Base-by-base conservation (phyloP, 1,140 invertebrate species). In the Apocrypta bakeri region DNA sequence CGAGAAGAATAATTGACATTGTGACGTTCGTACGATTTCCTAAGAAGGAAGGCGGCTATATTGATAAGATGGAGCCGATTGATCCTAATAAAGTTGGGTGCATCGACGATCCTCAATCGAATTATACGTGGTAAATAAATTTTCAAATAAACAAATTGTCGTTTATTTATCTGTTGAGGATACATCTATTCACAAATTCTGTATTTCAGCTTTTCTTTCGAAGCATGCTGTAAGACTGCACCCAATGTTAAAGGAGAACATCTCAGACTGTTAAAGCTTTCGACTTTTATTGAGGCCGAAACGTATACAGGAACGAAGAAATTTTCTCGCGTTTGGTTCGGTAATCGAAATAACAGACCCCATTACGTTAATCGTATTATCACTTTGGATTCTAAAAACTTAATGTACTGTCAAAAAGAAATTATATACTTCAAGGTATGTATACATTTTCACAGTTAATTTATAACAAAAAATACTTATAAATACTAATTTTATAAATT, bases 1-100 rank as follows among this genome's bases (percentile, higher is more conserved):
- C 97, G 0, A 93, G 97, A 83, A 97, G 97, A 69, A 98, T 98
- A 61, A 97, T 98, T 85, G 95, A 96, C 84, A 97, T 98, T 48
- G 88, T 88, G 3, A 95, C 94, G 11, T 92, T 88, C 21, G 91
- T 95, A n/a, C 85, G 86, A 24, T 91, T 89, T 71, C 66, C 48
- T 0, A 88, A 83, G 11, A 88, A 87, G 42, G 85, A 90, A 81
- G 88, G 88, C 24, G 85, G 81, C 40, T 89, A 90, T 85, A 85
- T 88, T 71, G 88, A 92, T 7, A 94, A 94, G 85, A 96, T 96
- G 11, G 93, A 94, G 33, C 96, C 97, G 83, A 97, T 98, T 83
- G 97, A 98, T 92, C 96, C 97, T 0, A 95, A 94, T 42, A 94
- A 92, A 84, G 89, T 92, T 21, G 96, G 96, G 6, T 98, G 97